Evolutionary conservation across 2,113 vertebrate genomes (phyloP).

Genomic region (Prionailurus viverrinus): DNA sequence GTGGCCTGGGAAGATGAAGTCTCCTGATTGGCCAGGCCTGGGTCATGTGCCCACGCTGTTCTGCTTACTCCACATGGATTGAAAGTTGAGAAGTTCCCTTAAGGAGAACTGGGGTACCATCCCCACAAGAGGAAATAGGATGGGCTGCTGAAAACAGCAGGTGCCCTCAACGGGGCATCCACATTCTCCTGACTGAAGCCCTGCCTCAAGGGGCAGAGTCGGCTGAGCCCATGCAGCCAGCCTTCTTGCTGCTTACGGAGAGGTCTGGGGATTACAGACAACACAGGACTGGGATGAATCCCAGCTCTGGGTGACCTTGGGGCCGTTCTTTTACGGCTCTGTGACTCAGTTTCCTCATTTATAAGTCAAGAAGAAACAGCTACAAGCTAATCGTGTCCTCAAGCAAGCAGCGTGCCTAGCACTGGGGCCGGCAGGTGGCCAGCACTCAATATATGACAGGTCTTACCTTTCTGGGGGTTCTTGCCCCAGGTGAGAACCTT

Average conservation of each 20-base stretch:
- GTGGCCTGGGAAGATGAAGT: background rate
- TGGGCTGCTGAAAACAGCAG: background rate
- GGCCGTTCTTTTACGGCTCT: background rate
- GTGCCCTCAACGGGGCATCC: background rate
- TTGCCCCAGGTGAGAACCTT: background rate
- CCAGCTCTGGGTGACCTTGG: background rate
- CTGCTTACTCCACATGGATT: background rate
- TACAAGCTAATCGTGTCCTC: background rate
- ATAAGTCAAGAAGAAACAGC: background rate
- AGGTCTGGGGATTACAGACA: background rate
- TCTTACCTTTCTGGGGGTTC: background rate
- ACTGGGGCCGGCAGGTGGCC: background rate
- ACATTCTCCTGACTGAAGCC: background rate
- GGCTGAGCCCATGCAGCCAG: background rate
- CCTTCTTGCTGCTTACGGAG: background rate
- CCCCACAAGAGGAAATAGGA: background rate
- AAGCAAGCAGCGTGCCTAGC: background rate
- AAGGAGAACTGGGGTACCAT: background rate
- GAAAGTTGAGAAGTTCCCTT: background rate
- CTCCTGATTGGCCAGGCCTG: background rate
- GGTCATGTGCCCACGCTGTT: background rate
- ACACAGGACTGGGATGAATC: fast-evolving
- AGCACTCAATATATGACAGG: background rate
- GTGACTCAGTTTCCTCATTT: background rate
- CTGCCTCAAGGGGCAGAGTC: background rate